These are phyloP conservation scores for Apocrypta bakeri DNA, from an alignment of 1,140 invertebrate species.

Conservation along the genomic window DNA sequence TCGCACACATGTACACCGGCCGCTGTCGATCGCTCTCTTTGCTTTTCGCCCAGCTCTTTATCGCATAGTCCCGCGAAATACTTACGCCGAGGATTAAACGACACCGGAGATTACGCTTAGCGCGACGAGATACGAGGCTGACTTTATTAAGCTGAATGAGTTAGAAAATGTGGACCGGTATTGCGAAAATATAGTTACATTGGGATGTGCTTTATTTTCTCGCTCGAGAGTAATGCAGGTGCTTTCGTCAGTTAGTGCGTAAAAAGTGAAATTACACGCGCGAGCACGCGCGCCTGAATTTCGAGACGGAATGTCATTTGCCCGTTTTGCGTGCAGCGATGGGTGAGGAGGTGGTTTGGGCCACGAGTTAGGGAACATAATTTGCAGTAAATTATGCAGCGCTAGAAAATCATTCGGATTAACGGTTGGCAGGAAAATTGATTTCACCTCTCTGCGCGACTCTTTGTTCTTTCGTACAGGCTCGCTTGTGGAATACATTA, in stretches of 20 bases:
- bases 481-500: neutral
- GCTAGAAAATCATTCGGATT: slow-evolving; percentile 16
- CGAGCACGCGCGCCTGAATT: neutral
- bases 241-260: neutral
- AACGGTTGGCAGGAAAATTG: slow-evolving; percentile 15
- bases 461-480: neutral
- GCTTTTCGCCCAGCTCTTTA: neutral
- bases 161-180: neutral
- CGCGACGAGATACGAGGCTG: neutral
- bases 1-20: neutral
- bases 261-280: neutral
- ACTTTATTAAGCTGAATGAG: neutral
- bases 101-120: neutral
- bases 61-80: slow-evolving; percentile 2
- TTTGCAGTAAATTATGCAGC: slow-evolving; percentile 31
- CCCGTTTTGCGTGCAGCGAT: neutral
- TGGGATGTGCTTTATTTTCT: neutral
- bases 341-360: neutral
- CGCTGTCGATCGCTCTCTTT: slow-evolving; percentile 25
- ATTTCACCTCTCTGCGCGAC: slow-evolving; percentile 3
- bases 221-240: neutral
- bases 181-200: neutral
- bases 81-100: slow-evolving; percentile 12
- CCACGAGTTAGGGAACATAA: neutral
- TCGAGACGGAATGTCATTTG: neutral